Evolutionary conservation across 1,140 invertebrate species (phyloP).

Genomic region (Gryllus bimaculatus): DNA sequence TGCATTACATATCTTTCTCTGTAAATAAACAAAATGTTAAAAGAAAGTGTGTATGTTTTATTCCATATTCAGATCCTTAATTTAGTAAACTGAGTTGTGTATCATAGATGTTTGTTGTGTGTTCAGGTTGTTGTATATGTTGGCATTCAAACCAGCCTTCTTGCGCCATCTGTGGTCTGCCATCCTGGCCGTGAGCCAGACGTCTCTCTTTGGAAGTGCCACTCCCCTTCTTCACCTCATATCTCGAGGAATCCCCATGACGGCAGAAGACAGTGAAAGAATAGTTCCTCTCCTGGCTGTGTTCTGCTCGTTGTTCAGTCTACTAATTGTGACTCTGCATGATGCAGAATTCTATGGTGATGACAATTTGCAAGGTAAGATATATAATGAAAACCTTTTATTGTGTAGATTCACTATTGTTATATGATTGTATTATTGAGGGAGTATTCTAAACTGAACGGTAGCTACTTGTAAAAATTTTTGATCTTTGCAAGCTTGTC

Average conservation of each 20-base stretch:
- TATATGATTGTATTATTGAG: no score
- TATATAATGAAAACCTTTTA: conserved; percentile 22
- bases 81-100: no score
- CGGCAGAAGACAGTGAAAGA: conserved; percentile 53
- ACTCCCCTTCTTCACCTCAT: conserved; percentile 60
- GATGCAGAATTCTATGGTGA: conserved; percentile 73
- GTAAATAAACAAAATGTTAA: background rate
- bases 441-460: no score
- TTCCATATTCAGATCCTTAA: background rate
- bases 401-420: no score
- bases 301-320: conserved; percentile 75
- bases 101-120: background rate
- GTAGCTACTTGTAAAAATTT: no score
- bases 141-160: conserved; percentile 76
- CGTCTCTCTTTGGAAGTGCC: conserved; percentile 51
- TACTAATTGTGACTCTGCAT: conserved; percentile 74
- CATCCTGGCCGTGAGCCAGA: conserved; percentile 41
- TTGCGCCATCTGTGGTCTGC: conserved; percentile 68
- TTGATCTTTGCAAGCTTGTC: no score
- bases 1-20: background rate
- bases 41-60: background rate
- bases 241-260: conserved; percentile 54
- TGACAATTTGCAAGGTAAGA: conserved; percentile 28
- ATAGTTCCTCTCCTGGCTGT: conserved; percentile 71
- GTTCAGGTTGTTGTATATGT: conserved; percentile 66